Base-by-base conservation (phyloP, 2,888 invertebrate species). In the Orchesellides sinensis region DNA sequence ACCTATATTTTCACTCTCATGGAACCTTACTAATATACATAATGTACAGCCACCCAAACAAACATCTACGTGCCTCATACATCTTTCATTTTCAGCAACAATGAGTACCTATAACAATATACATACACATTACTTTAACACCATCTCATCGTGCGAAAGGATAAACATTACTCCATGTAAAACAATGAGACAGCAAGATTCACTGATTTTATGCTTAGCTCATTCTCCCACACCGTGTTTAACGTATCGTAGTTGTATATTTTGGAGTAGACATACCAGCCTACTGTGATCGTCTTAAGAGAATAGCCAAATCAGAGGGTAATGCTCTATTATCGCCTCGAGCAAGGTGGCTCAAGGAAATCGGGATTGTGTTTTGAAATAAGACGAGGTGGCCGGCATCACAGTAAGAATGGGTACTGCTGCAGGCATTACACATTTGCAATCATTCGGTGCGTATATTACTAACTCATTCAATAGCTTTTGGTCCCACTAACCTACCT, bases 271-370 rank as follows among this genome's bases (percentile, higher is more conserved):
- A 35, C 35, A 12, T 35, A 35, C 35, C n/a, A n/a, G n/a, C n/a
- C n/a, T n/a, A n/a, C n/a, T n/a, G n/a, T n/a, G n/a, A n/a, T n/a
- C n/a, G n/a, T n/a, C n/a, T n/a, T n/a, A n/a, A n/a, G n/a, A n/a
- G n/a, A n/a, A 17, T n/a, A 65, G 65, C 45, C 45, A 40, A 65
- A 65, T 29, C 19, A 68, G 17, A 45, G 72, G 72, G 45, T 17
- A 56, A 59, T 35, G 35, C 25, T 35, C 54, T 56, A 27, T 35
- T 21, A 40, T 72, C 23, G 72, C 72, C 72, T 59, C 59, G 59
- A 59, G 72, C 72, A 72, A 72, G 70, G 70, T 68, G n/a, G 23
- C 32, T 56, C 29, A 32, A 54, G 69, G 23, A 69, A 69, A 54
- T 32, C 6, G 4, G 54, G 52, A 35, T 21, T 47, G 63, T 63